Evolutionary conservation across 2,888 invertebrate species (phyloP).

Genomic region (Sesia apiformis): DNA sequence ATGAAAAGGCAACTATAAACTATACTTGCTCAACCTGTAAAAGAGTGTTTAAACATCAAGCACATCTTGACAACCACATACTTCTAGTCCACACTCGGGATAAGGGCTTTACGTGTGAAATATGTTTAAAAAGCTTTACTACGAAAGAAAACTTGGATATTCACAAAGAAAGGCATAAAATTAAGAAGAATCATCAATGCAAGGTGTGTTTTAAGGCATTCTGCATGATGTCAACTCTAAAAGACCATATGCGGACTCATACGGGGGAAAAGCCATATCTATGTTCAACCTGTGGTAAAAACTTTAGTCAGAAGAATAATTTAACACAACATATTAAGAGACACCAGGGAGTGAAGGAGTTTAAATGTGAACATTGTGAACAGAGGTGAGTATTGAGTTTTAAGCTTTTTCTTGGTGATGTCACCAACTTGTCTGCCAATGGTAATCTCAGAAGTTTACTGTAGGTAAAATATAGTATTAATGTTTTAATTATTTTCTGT

Average conservation of each 20-base stretch:
- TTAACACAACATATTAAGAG: slow-evolving; percentile 73
- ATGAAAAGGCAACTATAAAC: slow-evolving; percentile 29
- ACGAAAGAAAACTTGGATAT: slow-evolving; percentile 50
- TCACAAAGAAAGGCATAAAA: slow-evolving; percentile 61
- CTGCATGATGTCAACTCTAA: slow-evolving; percentile 71
- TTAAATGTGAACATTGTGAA: slow-evolving; percentile 58
- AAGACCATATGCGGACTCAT: slow-evolving; percentile 73
- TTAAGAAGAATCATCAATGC: slow-evolving; percentile 67
- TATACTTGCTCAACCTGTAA: slow-evolving; percentile 48
- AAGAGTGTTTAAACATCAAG: slow-evolving; percentile 71
- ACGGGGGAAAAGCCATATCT: slow-evolving; percentile 76
- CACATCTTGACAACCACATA: slow-evolving; percentile 70
- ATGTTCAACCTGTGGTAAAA: slow-evolving; percentile 71
- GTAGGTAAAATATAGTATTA: not conserved
- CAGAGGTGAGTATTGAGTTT: slow-evolving; percentile 26
- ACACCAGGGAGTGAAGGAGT: slow-evolving; percentile 67
- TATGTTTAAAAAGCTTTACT: slow-evolving; percentile 54
- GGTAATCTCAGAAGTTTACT: not conserved
- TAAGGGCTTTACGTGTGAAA: slow-evolving; percentile 54
- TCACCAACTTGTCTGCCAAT: not conserved
- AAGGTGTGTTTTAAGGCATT: slow-evolving; percentile 52
- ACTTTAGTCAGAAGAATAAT: slow-evolving; percentile 76
- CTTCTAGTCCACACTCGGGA: slow-evolving; percentile 54
- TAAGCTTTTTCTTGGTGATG: too few relatives aligned
- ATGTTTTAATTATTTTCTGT: not conserved